Base-by-base conservation (phyloP, 1,140 invertebrate genomes). In the Wiebesia pumilae region DNA sequence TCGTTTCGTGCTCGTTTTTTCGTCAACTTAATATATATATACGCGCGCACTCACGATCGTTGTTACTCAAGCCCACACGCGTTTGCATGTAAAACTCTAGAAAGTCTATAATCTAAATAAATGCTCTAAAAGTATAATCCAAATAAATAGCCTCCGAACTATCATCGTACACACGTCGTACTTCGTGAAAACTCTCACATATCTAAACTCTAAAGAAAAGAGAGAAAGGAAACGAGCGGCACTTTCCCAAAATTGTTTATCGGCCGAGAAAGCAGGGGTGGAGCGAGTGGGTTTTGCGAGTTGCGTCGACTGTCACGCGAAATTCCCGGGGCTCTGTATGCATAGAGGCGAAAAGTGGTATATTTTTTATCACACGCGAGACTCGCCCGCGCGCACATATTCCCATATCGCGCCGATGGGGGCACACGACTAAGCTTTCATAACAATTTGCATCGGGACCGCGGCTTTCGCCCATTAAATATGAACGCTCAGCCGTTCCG, bases 311-410 rank as follows among this genome's bases (percentile, higher is more conserved):
- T 85, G 77, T 71, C 83, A 81, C 54, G 65, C 71, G 77, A 81
- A 77, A 83, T 78, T 89, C 80, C 75, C 71, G 27, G 38, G 40
- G 75, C 54, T 65, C 71, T 10, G 43, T 47, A 67, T 51, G 83
- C 75, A 73, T 33, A n/a, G 77, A 85, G 65, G 81, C 71, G 62
- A 83, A 79, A 86, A 83, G 88, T 89, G 88, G 87, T 93, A 89
- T 91, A 93, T 92, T 93, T 93, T 93, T 93, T 91, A 93, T 91
- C 91, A 91, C 91, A 88, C 90, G 89, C 91, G 93, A 91, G 91
- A 90, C 90, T 54, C 87, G 86, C 73, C 3, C 88, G 38, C 43
- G 33, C 47, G 83, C 87, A 38, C 81, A 78, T 86, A 86, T 86
- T 86, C 80, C 85, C 81, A 86, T 79, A 86, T 83, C 85, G 69